phyloP scores from a whole-genome alignment of 2,113 vertebrate species.

The Cheirogaleus medius region DNA sequence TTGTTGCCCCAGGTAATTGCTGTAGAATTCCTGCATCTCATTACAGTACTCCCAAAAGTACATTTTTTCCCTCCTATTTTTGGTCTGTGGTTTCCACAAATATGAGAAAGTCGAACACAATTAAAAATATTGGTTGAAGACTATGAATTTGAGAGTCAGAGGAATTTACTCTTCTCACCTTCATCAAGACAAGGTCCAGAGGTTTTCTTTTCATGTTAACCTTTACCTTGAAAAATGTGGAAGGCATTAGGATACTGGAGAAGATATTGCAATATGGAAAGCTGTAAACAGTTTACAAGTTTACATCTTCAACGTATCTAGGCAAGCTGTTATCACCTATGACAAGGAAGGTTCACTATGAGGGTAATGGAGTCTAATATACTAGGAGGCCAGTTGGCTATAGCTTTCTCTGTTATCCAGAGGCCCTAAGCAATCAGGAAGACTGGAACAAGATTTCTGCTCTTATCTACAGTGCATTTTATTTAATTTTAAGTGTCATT shows the following conservation, averaged over 20 bases:
- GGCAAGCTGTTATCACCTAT: not conserved
- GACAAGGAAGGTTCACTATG: not conserved
- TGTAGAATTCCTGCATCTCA: not conserved
- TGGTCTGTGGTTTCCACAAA: not conserved
- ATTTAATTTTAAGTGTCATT: constrained; percentile 1
- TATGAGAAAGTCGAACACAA: not conserved
- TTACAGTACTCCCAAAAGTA: not conserved
- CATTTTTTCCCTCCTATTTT: not conserved
- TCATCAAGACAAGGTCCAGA: not conserved
- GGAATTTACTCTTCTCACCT: not conserved
- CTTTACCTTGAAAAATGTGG: not conserved
- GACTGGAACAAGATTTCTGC: not conserved
- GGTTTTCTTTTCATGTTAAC: not conserved
- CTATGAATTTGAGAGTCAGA: not conserved
- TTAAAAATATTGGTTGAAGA: not conserved
- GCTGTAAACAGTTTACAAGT: not conserved
- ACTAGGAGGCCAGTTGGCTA: not conserved
- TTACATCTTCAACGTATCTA: not conserved
- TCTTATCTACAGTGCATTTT: not conserved
- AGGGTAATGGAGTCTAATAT: not conserved
- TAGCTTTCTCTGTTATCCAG: not conserved
- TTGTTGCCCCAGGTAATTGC: not conserved
- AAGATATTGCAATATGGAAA: not conserved
- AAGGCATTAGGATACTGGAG: not conserved
- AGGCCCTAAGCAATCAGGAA: not conserved